Evolutionary conservation across 2,888 invertebrate species (phyloP).

Genomic region (Aleiodes alternator): DNA sequence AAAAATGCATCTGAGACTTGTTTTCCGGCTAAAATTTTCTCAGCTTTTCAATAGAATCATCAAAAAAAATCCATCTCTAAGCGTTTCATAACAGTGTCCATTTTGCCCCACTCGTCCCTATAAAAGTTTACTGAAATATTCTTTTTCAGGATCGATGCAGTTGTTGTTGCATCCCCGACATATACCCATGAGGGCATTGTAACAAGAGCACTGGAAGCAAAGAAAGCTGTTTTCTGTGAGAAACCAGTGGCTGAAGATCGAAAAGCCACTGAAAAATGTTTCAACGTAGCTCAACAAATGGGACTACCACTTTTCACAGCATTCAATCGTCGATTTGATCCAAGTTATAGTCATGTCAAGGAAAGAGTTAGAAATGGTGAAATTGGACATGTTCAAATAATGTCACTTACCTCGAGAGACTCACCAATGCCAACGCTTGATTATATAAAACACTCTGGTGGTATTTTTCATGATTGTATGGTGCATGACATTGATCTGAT

Average conservation of each 20-base stretch:
- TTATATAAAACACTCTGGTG: constrained; percentile 80
- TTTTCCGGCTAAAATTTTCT: no score
- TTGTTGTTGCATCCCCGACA: constrained; percentile 80
- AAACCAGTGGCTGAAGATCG: constrained; percentile 81
- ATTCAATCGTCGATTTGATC: constrained; percentile 84
- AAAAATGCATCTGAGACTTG: no score
- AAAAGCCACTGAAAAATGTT: constrained; percentile 78
- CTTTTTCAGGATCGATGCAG: constrained; percentile 75
- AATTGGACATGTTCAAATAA: constrained; percentile 80
- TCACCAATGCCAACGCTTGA: constrained; percentile 81
- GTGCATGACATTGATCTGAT: constrained; percentile 84
- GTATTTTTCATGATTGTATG: constrained; percentile 83
- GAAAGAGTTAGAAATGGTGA: constrained; percentile 78
- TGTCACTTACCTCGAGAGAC: constrained; percentile 81
- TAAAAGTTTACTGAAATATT: not conserved
- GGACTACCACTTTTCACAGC: constrained; percentile 80
- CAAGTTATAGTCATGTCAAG: constrained; percentile 77
- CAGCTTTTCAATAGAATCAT: no score
- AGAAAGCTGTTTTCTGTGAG: constrained; percentile 83
- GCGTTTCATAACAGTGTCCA: no score
- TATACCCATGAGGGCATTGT: constrained; percentile 79
- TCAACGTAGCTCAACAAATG: constrained; percentile 78
- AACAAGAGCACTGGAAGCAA: constrained; percentile 76
- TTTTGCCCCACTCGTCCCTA: no score
- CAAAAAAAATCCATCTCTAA: no score